A percentile compares a stretch with the other conserved stretches of the same genome.
These are phyloP conservation scores for Paedocypris micromegethes DNA, from an alignment of 2,797 vertebrate species.

Conservation along the genomic window DNA sequence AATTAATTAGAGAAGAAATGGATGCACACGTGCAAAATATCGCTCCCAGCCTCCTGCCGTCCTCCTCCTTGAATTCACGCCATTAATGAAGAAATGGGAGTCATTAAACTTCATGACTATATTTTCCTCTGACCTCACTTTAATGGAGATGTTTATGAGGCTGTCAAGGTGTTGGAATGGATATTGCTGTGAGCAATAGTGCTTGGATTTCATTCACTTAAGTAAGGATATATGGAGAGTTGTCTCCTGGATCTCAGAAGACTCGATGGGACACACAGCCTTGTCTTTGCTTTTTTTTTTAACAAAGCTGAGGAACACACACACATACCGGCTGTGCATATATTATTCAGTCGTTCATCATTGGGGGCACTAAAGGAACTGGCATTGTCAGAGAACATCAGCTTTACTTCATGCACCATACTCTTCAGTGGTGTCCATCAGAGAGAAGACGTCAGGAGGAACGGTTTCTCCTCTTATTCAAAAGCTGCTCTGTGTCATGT, in stretches of 20 bases:
- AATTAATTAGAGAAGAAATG: conserved; percentile 50
- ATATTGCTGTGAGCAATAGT: conserved; percentile 7
- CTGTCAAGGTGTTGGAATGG: conserved; percentile 8
- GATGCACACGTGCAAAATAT: conserved; percentile 44
- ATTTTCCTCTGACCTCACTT: conserved; percentile 33
- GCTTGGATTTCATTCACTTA: conserved; percentile 9
- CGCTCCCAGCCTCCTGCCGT: conserved; percentile 22
- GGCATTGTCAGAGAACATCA: conserved; percentile 30
- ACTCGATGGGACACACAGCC: neutral
- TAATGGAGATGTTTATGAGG: conserved; percentile 29
- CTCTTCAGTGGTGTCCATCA: conserved; percentile 35
- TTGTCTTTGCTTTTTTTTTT: too few species aligned
- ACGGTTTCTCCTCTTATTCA: conserved; percentile 43
- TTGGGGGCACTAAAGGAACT: conserved; percentile 1
- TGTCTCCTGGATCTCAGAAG: neutral
- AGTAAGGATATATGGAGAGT: conserved; percentile 5
- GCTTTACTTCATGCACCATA: conserved; percentile 21
- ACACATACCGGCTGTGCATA: neutral
- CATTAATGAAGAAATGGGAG: conserved; percentile 35
- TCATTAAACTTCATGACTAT: conserved; percentile 32
- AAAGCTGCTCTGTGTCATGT: conserved; percentile 47
- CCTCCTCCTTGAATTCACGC: neutral
- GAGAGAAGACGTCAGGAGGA: conserved; percentile 39
- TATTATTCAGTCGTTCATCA: conserved; percentile 24
- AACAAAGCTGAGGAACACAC: conserved; percentile 1